Conservation (phyloP, 2,888 invertebrate genomes). For the Notodonta ziczac region DNA sequence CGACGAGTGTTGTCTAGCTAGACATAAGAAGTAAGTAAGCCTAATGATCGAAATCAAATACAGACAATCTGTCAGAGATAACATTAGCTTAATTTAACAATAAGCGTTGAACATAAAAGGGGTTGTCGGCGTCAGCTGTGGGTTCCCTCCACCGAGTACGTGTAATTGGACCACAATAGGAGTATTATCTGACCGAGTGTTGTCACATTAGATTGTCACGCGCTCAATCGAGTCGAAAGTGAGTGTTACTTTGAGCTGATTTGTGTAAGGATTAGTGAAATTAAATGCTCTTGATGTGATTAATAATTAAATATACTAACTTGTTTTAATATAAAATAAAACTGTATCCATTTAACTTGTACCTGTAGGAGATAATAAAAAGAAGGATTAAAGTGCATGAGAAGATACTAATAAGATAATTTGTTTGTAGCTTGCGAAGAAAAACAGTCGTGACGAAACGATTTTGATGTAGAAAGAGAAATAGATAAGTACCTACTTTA, state of each 20-base stretch:
- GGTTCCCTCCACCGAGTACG: conserved; percentile 45
- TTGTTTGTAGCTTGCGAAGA: too few relatives aligned
- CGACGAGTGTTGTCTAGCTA: not conserved
- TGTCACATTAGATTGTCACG: conserved; percentile 75
- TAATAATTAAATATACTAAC: too few relatives aligned
- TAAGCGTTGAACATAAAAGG: conserved; percentile 35
- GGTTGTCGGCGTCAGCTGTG: conserved; percentile 65
- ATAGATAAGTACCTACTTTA: too few relatives aligned
- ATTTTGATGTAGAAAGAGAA: too few relatives aligned
- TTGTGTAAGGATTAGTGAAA: conserved; percentile 8
- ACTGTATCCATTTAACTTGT: too few relatives aligned
- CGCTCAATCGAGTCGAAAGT: conserved; percentile 68
- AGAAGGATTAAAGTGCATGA: too few relatives aligned
- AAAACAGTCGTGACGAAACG: too few relatives aligned
- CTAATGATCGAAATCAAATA: conserved; percentile 32
- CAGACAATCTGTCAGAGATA: conserved; percentile 37
- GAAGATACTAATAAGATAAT: too few relatives aligned
- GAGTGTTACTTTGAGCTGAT: conserved; percentile 35
- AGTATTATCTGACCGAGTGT: conserved; percentile 66
- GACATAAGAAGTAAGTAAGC: not conserved
- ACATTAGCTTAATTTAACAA: conserved; percentile 45
- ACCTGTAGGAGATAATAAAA: too few relatives aligned
- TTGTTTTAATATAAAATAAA: too few relatives aligned
- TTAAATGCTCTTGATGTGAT: not conserved
- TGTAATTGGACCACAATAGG: conserved; percentile 69